phyloP scores from a whole-genome alignment of 2,113 vertebrate species.

The Jacana jacana region DNA sequence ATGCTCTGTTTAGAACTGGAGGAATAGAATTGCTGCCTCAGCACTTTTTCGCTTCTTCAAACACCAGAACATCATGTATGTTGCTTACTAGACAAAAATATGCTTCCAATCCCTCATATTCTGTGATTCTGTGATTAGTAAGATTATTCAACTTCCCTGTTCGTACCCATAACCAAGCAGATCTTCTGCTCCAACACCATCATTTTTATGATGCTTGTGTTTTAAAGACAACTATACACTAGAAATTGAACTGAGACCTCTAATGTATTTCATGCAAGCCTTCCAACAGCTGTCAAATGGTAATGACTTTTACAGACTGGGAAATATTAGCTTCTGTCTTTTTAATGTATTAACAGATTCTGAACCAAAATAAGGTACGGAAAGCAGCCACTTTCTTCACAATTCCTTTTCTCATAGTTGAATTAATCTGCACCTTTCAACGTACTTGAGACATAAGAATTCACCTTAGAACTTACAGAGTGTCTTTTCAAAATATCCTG shows the following conservation, averaged over 20 bases:
- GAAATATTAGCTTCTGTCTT: background rate
- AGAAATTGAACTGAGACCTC: background rate
- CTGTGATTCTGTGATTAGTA: no score
- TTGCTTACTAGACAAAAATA: background rate
- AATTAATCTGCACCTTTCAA: slow-evolving; percentile 8
- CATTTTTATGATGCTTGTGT: background rate
- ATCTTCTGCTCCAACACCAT: background rate
- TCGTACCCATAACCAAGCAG: background rate
- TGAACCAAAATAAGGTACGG: background rate
- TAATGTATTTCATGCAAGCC: background rate
- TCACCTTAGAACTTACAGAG: background rate
- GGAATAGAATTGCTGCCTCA: background rate
- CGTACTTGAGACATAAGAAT: slow-evolving; percentile 2
- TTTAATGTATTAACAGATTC: background rate
- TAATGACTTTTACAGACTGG: background rate
- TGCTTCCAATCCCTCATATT: no score
- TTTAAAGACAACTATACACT: background rate
- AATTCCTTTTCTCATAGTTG: background rate
- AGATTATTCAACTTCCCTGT: background rate
- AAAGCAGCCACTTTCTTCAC: background rate
- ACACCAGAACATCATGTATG: background rate
- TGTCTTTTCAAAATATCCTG: background rate
- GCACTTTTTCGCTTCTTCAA: background rate
- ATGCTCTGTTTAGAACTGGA: background rate
- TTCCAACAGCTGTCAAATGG: background rate